phyloP scores from a whole-genome alignment of 2,113 vertebrate species.

The Tragelaphus imberbis region DNA sequence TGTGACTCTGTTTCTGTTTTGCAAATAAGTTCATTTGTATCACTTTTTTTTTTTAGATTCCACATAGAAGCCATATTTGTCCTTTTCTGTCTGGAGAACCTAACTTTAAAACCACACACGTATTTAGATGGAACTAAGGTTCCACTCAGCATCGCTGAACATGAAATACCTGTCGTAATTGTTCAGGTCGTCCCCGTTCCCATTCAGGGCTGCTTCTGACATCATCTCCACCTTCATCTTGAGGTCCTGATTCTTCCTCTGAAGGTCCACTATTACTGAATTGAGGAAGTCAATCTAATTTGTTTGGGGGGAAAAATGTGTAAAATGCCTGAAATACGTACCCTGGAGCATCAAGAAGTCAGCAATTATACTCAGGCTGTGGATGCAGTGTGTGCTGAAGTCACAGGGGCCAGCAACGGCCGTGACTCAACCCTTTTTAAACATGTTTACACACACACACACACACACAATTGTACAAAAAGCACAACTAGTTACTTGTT shows the following conservation, averaged over 20 bases:
- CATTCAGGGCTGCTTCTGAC: conserved; percentile 95
- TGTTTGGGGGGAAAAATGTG: not conserved
- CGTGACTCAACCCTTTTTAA: rapidly evolving
- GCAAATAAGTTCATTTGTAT: not conserved
- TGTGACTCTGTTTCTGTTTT: not conserved
- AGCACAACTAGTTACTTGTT: not conserved
- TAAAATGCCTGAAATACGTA: not conserved
- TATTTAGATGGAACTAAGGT: not conserved
- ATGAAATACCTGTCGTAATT: conserved; percentile 85
- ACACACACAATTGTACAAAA: not conserved
- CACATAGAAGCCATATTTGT: not conserved
- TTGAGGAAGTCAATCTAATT: conserved; percentile 95
- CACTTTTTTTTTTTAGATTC: not conserved
- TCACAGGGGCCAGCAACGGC: rapidly evolving
- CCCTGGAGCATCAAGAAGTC: not conserved
- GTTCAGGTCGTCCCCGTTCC: conserved; percentile 87
- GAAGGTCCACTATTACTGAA: conserved; percentile 95
- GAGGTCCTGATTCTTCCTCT: conserved; percentile 90
- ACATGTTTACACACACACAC: not conserved
- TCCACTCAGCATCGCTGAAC: rapidly evolving
- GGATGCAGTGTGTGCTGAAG: not conserved
- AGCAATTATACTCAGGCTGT: rapidly evolving
- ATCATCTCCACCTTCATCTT: conserved; percentile 92
- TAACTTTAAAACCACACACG: not conserved
- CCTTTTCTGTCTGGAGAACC: not conserved